These are phyloP conservation scores for Sinohyriopsis cumingii DNA, from an alignment of 2,888 invertebrate genomes.

Conservation along the genomic window DNA sequence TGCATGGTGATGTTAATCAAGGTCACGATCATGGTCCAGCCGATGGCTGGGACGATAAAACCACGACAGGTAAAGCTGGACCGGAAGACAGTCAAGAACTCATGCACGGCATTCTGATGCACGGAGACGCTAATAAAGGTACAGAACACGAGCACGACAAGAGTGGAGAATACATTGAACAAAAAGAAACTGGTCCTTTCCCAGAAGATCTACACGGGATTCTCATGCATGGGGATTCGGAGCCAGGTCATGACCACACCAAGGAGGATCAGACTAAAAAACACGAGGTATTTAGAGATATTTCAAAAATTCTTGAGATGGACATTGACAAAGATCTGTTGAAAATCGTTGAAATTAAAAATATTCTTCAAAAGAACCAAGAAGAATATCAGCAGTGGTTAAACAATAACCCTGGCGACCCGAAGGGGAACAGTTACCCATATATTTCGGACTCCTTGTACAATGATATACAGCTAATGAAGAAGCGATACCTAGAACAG, in stretches of 20 bases:
- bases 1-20: conserved; percentile 7
- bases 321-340: conserved; percentile 31
- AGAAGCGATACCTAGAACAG: conserved; percentile 32
- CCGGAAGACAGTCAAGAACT: conserved; percentile 27
- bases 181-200: too few species aligned
- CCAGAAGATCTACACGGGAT: conserved; percentile 32
- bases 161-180: conserved; percentile 11
- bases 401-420: conserved; percentile 21
- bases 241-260: conserved; percentile 13
- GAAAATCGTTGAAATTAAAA: conserved; percentile 30
- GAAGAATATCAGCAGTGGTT: conserved; percentile 43
- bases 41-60: background rate
- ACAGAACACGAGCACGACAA: conserved; percentile 14
- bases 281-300: conserved; percentile 27
- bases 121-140: conserved; percentile 28
- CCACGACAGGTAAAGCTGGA: conserved; percentile 4
- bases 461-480: conserved; percentile 43
- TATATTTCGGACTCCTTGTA: conserved; percentile 34
- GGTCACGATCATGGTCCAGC: background rate
- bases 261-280: conserved; percentile 8
- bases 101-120: conserved; percentile 44
- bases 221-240: conserved; percentile 43
- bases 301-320: conserved; percentile 22
- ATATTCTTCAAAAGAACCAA: conserved; percentile 31
- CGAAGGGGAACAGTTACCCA: conserved; percentile 24